These are phyloP conservation scores for Plecturocebus donacophilus DNA, from an alignment of 2,113 vertebrate genomes.

Conservation along the genomic window DNA sequence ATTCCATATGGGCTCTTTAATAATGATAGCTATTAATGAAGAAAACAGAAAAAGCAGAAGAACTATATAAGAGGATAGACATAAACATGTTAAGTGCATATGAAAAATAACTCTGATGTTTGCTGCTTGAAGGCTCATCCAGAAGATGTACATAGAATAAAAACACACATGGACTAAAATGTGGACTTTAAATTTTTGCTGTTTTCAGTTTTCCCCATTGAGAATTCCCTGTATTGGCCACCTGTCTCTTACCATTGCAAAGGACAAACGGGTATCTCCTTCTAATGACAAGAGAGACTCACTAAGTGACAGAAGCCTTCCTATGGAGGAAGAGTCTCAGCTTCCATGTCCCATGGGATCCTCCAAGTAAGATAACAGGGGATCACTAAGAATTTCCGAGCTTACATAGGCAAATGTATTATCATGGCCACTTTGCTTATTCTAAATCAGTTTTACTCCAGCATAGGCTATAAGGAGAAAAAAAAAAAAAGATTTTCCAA, in stretches of 20 bases:
- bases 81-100: not conserved
- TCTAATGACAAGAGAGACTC: not conserved
- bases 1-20: not conserved
- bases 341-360: not conserved
- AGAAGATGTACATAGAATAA: not conserved
- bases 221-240: not conserved
- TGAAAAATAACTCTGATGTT: not conserved
- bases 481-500: not conserved
- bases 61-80: not conserved
- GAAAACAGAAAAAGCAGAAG: not conserved
- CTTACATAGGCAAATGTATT: not conserved
- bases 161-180: not conserved
- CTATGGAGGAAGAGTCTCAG: not conserved
- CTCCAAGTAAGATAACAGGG: not conserved
- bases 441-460: not conserved
- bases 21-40: not conserved
- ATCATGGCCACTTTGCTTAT: not conserved
- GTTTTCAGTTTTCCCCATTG: not conserved
- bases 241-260: not conserved
- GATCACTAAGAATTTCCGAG: not conserved
- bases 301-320: not conserved
- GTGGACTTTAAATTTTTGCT: slow-evolving; percentile 4
- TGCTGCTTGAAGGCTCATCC: not conserved
- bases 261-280: not conserved
- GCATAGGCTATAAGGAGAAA: not conserved